Percentiles rank a stretch among this genome's conserved stretches.
Evolutionary conservation across 2,113 vertebrate genomes (phyloP).

Genomic region (Chamaea fasciata): DNA sequence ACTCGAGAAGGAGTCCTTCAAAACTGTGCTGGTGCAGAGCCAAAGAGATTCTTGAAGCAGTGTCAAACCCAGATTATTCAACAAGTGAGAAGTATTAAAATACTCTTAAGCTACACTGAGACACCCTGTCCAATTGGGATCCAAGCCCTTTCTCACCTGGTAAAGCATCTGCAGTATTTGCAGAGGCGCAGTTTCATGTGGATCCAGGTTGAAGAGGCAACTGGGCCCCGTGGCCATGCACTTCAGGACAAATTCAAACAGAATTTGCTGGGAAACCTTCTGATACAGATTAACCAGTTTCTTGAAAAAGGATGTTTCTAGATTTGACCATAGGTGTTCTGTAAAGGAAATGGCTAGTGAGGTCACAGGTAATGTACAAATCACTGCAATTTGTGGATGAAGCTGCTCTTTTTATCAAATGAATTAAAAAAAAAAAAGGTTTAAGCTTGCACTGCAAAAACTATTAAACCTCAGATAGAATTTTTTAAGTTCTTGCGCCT

Average conservation of each 20-base stretch:
- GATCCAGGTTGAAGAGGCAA: accelerated
- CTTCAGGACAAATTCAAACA: accelerated
- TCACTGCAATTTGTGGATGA: not conserved
- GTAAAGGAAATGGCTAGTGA: not conserved
- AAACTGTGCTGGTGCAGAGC: not conserved
- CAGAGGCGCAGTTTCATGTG: not conserved
- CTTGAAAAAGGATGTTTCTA: slow-evolving; percentile 5
- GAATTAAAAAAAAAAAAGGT: not conserved
- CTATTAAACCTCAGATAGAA: not conserved
- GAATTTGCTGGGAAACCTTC: not conserved
- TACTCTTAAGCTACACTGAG: not conserved
- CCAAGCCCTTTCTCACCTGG: slow-evolving; percentile 25
- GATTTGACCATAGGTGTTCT: slow-evolving; percentile 55
- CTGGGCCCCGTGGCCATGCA: accelerated
- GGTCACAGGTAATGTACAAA: not conserved
- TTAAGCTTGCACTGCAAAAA: not conserved
- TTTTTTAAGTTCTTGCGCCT: not conserved
- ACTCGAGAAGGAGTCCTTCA: not conserved
- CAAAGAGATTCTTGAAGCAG: not conserved
- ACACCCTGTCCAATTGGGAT: not conserved
- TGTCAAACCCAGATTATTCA: not conserved
- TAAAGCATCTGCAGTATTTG: slow-evolving; percentile 44
- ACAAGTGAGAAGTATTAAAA: not conserved
- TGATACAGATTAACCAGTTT: not conserved
- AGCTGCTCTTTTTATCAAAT: not conserved